Percentiles rank a stretch among this genome's conserved stretches.
These are phyloP conservation scores for Centropristis striata DNA, from an alignment of 2,113 vertebrate species.

Conservation along the genomic window DNA sequence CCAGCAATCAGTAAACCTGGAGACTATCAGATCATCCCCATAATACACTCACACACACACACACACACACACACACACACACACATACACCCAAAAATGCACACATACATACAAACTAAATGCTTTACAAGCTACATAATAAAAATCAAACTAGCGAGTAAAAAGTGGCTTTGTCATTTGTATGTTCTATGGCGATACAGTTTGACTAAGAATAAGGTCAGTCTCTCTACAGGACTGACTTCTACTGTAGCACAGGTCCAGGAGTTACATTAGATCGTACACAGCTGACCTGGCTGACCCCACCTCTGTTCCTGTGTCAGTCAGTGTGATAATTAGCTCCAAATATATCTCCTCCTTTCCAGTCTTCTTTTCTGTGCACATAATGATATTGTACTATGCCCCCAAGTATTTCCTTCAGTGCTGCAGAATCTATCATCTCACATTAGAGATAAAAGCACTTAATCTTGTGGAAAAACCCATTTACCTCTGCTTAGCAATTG, in stretches of 20 bases:
- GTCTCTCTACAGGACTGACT: constrained; percentile 39
- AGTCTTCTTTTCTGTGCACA: constrained; percentile 56
- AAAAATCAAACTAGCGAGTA: constrained; percentile 47
- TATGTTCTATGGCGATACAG: constrained; percentile 34
- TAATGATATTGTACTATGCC: constrained; percentile 51
- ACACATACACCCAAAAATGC: constrained; percentile 9
- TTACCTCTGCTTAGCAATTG: constrained; percentile 87
- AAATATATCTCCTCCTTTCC: constrained; percentile 53
- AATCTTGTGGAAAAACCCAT: constrained; percentile 78
- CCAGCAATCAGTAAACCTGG: constrained; percentile 33
- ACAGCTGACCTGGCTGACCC: constrained; percentile 57
- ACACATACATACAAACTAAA: constrained; percentile 44
- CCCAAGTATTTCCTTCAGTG: constrained; percentile 51
- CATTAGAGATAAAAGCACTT: constrained; percentile 63
- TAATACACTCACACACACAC: constrained; percentile 33
- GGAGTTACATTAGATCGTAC: constrained; percentile 26
- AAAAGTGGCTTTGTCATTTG: constrained; percentile 58
- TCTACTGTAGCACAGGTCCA: constrained; percentile 34
- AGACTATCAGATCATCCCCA: constrained; percentile 31
- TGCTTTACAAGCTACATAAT: constrained; percentile 52
- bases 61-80: constrained; percentile 9
- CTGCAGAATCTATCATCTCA: constrained; percentile 57
- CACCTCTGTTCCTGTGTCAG: constrained; percentile 39
- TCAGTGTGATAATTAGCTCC: constrained; percentile 67
- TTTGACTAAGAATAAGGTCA: constrained; percentile 38